phyloP scores from a whole-genome alignment of 2,797 vertebrate species.

The Sebastes nivosus region DNA sequence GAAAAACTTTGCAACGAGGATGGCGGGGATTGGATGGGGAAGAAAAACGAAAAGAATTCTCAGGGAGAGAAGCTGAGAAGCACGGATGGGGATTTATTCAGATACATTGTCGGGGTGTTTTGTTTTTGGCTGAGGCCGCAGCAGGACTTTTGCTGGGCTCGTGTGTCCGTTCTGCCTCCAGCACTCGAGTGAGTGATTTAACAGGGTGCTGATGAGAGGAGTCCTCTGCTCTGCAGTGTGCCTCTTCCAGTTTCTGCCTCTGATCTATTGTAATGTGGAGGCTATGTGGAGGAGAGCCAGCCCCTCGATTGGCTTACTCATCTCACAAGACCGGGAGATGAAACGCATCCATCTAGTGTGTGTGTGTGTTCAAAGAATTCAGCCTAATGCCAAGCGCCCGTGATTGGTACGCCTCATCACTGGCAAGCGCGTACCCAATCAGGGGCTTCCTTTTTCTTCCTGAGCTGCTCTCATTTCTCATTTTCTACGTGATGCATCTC shows the following conservation, averaged over 20 bases:
- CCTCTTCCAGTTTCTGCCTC: conserved; percentile 35
- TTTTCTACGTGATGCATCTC: conserved; percentile 18
- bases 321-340: conserved; percentile 39
- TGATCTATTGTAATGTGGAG: conserved; percentile 52
- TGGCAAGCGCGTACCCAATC: conserved; percentile 29
- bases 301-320: conserved; percentile 25
- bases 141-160: conserved; percentile 29
- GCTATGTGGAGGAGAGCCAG: conserved; percentile 51
- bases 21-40: conserved; percentile 16
- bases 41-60: neutral
- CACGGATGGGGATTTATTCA: conserved; percentile 41
- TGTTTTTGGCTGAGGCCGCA: conserved; percentile 44
- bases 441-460: conserved; percentile 26
- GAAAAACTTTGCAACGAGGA: conserved; percentile 62
- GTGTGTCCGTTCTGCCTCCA: conserved; percentile 37
- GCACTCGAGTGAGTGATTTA: conserved; percentile 48
- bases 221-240: conserved; percentile 36
- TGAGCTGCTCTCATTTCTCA: conserved; percentile 28
- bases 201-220: conserved; percentile 50
- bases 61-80: conserved; percentile 19
- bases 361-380: conserved; percentile 42
- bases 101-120: conserved; percentile 53
- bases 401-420: conserved; percentile 45
- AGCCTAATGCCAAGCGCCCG: conserved; percentile 31
- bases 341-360: conserved; percentile 44